Conservation (phyloP, 2,888 invertebrate genomes). For the Caenorhabditis zanzibari region DNA sequence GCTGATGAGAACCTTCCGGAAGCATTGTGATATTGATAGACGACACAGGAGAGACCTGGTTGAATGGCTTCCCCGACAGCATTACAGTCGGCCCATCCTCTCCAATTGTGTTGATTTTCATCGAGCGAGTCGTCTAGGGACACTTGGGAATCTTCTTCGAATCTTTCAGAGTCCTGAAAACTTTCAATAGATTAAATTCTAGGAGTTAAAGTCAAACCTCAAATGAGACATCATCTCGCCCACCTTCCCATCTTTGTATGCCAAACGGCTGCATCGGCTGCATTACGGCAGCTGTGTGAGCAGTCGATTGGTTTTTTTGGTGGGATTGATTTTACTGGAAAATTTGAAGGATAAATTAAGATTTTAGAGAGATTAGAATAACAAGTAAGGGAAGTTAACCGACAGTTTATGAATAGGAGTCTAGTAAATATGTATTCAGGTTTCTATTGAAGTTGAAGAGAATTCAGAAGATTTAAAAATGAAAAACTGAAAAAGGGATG, state of each 20-base stretch:
- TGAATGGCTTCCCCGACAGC: conserved; percentile 54
- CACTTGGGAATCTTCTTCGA: conserved; percentile 76
- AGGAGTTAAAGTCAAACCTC: conserved; percentile 45
- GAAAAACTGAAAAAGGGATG: too few relatives aligned
- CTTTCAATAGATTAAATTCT: too few relatives aligned
- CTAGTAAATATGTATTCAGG: too few relatives aligned
- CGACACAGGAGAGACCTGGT: conserved; percentile 59
- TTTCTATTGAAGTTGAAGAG: too few relatives aligned
- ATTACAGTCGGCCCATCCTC: conserved; percentile 58
- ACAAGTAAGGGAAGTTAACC: too few relatives aligned
- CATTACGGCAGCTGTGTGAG: conserved; percentile 36
- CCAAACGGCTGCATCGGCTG: conserved; percentile 43
- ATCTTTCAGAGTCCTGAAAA: conserved; percentile 79
- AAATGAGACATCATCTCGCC: conserved; percentile 63
- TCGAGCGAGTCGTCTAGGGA: conserved; percentile 55
- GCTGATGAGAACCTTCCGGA: conserved; percentile 63
- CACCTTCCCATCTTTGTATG: conserved; percentile 43
- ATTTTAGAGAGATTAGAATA: too few relatives aligned
- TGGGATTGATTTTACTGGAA: conserved; percentile 11
- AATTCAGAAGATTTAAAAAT: too few relatives aligned
- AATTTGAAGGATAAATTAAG: background rate
- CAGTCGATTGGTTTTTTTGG: conserved; percentile 19
- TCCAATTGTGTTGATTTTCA: conserved; percentile 65
- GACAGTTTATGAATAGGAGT: too few relatives aligned
- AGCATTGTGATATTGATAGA: conserved; percentile 57